A percentile compares a stretch with the other conserved stretches of the same genome.
These are phyloP conservation scores for Crocallis elinguaria DNA, from an alignment of 2,888 invertebrate species.

Conservation along the genomic window DNA sequence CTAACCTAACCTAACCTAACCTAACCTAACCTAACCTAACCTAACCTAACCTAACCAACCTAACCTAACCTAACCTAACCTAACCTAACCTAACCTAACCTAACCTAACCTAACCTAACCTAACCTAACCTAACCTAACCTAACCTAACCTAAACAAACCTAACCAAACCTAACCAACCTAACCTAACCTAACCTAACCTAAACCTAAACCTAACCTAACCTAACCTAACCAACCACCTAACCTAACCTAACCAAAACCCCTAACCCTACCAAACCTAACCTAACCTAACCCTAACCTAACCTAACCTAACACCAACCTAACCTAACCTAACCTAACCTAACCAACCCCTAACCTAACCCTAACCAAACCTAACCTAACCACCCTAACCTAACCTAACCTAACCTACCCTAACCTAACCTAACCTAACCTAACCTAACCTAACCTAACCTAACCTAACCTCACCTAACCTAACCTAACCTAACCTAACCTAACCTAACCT, in stretches of 20 bases:
- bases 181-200: slow-evolving; percentile 33
- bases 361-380: slow-evolving; percentile 27
- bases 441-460: slow-evolving; percentile 32
- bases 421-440: slow-evolving; percentile 33
- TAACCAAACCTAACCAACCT: slow-evolving; percentile 36
- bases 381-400: slow-evolving; percentile 30
- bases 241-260: slow-evolving; percentile 36
- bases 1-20: slow-evolving; percentile 11
- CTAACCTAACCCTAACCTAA: too few relatives aligned
- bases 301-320: slow-evolving; percentile 33
- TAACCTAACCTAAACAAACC: too few relatives aligned
- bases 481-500: slow-evolving; percentile 32
- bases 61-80: too few relatives aligned
- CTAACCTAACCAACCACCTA: slow-evolving; percentile 31
- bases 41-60: too few relatives aligned
- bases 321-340: slow-evolving; percentile 31
- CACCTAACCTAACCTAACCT: slow-evolving; percentile 31
- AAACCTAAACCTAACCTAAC: slow-evolving; percentile 29
- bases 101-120: slow-evolving; percentile 10
- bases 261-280: slow-evolving; percentile 30
- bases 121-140: slow-evolving; percentile 27
- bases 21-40: not conserved
- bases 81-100: slow-evolving; percentile 8
- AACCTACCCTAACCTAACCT: too few relatives aligned
- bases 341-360: slow-evolving; percentile 28